phyloP scores from a whole-genome alignment of 2,888 invertebrate species.

The Tenodera sinensis region DNA sequence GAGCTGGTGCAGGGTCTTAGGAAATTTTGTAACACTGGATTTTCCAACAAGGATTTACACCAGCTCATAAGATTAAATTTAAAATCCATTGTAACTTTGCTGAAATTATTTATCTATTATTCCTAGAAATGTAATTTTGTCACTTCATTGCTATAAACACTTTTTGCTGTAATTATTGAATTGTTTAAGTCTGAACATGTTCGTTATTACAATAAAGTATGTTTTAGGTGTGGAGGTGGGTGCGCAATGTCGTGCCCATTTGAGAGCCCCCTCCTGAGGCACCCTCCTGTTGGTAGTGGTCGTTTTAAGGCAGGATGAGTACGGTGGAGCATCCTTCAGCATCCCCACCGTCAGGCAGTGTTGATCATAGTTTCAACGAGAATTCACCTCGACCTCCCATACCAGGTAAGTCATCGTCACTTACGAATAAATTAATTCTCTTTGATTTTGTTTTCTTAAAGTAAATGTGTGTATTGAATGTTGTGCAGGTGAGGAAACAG shows the following conservation, averaged over 20 bases:
- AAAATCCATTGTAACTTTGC: no score
- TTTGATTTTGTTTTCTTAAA: not conserved
- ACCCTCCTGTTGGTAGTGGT: conserved; percentile 5
- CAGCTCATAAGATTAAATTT: no score
- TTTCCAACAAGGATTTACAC: no score
- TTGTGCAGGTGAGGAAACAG: conserved; percentile 39
- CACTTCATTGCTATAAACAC: no score
- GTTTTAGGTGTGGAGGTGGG: conserved; percentile 6
- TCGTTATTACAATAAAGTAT: no score
- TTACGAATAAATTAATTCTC: not conserved
- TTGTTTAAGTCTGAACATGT: no score
- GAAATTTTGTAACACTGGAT: no score
- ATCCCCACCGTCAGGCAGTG: conserved; percentile 1
- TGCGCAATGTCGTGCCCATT: conserved; percentile 17
- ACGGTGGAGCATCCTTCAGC: conserved; percentile 19
- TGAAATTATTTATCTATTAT: no score
- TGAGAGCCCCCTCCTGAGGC: conserved; percentile 20
- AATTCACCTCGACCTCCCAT: conserved; percentile 81
- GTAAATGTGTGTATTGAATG: not conserved
- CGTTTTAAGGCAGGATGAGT: conserved; percentile 27
- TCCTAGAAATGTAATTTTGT: no score
- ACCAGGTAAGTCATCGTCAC: conserved; percentile 60
- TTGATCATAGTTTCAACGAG: conserved; percentile 42
- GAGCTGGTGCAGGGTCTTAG: no score
- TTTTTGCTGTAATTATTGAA: no score